These are phyloP conservation scores for Sphenodon punctatus DNA, from an alignment of 2,797 vertebrate genomes.

Conservation along the genomic window DNA sequence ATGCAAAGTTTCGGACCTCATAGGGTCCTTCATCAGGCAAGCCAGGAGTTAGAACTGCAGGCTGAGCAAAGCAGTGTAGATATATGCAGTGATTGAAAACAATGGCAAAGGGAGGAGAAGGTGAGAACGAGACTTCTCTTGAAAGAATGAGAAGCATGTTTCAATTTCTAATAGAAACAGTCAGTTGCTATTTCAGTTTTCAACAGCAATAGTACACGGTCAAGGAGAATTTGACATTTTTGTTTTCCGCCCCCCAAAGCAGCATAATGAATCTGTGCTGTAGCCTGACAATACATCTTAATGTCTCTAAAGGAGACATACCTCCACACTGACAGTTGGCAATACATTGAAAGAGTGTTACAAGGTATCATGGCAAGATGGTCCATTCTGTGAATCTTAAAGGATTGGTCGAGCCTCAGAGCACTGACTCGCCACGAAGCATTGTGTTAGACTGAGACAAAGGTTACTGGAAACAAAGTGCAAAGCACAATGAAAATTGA, in stretches of 20 bases:
- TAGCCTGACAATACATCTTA: background rate
- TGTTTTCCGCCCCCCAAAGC: background rate
- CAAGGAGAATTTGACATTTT: background rate
- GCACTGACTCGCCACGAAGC: background rate
- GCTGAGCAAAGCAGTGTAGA: no score
- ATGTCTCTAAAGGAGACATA: background rate
- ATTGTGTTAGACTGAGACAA: background rate
- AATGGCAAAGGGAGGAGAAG: no score
- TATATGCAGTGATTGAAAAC: no score
- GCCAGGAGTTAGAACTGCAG: no score
- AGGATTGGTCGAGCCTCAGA: background rate
- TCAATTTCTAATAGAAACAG: no score
- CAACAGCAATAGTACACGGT: no score
- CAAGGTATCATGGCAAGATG: fast-evolving
- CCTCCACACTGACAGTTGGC: background rate
- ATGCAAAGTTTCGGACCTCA: no score
- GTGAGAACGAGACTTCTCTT: no score
- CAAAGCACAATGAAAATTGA: background rate
- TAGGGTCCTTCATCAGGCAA: no score
- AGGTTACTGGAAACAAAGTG: background rate
- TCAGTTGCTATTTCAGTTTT: no score
- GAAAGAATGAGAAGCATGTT: no score
- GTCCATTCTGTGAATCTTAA: fast-evolving
- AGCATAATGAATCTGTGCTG: background rate
- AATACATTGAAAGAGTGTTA: background rate